Conservation (phyloP, 2,113 vertebrate species). For the Takifugu bimaculatus region DNA sequence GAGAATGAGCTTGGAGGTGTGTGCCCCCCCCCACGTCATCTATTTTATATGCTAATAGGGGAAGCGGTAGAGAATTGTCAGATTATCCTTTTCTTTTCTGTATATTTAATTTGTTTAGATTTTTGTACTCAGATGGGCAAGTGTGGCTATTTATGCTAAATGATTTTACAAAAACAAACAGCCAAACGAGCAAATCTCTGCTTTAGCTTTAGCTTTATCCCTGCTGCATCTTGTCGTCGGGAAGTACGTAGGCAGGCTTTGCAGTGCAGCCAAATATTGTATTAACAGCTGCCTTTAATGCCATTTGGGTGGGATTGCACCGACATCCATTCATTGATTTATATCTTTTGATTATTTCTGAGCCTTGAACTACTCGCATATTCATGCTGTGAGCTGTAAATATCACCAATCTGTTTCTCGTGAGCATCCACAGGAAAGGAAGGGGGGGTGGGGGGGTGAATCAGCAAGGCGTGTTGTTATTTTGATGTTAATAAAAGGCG, state of each 20-base stretch:
- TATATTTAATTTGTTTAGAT: slow-evolving; percentile 62
- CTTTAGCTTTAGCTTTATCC: slow-evolving; percentile 15
- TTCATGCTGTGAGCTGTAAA: slow-evolving; percentile 21
- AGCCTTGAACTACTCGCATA: slow-evolving; percentile 8
- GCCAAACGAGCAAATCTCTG: slow-evolving; percentile 41
- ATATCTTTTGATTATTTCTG: slow-evolving; percentile 9
- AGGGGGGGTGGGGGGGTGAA: background rate
- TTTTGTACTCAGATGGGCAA: slow-evolving; percentile 61
- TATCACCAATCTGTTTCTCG: slow-evolving; percentile 10
- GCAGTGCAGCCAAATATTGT: slow-evolving; percentile 34
- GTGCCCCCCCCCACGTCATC: slow-evolving; percentile 4
- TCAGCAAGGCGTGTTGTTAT: background rate
- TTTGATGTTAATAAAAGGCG: slow-evolving; percentile 27
- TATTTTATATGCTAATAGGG: slow-evolving; percentile 52
- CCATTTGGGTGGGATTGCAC: slow-evolving; percentile 21
- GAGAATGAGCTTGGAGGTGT: slow-evolving; percentile 40
- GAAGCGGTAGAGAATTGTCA: slow-evolving; percentile 36
- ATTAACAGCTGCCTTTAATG: slow-evolving; percentile 38
- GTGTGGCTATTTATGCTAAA: slow-evolving; percentile 40
- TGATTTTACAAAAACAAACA: slow-evolving; percentile 37
- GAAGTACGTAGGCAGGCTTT: slow-evolving; percentile 10
- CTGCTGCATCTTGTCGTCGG: background rate
- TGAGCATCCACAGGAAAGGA: slow-evolving; percentile 1
- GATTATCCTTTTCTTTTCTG: slow-evolving; percentile 58
- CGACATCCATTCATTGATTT: slow-evolving; percentile 31